Evolutionary conservation across 2,888 invertebrate genomes (phyloP).

Genomic region (Campoplex nolae): DNA sequence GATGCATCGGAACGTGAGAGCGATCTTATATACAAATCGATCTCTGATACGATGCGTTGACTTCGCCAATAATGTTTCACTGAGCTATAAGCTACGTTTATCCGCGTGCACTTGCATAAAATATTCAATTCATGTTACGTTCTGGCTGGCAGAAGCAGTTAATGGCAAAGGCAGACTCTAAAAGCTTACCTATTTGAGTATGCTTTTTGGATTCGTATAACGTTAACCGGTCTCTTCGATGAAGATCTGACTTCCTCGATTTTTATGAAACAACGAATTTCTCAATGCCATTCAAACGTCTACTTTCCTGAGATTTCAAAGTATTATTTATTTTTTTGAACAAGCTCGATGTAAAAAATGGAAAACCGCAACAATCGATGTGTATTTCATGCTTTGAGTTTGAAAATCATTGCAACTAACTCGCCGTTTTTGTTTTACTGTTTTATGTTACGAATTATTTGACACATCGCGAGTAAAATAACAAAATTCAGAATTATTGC

Average conservation of each 20-base stretch:
- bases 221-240: not conserved
- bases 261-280: not conserved
- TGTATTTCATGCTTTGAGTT: not conserved
- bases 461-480: conserved; percentile 2
- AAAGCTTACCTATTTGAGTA: not conserved
- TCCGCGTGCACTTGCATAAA: not conserved
- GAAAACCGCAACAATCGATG: not conserved
- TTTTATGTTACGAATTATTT: not conserved
- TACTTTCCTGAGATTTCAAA: not conserved
- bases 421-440: not conserved
- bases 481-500: not conserved
- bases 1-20: not conserved
- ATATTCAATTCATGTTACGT: not conserved
- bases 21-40: not conserved
- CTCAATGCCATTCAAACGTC: not conserved
- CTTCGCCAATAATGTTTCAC: not conserved
- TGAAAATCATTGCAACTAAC: not conserved
- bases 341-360: not conserved
- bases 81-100: not conserved
- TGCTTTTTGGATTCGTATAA: not conserved
- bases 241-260: not conserved
- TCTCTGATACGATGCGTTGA: not conserved
- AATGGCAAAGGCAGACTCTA: not conserved
- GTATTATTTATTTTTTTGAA: not conserved
- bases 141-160: not conserved